These are phyloP conservation scores for Meriones unguiculatus DNA, from an alignment of 2,113 vertebrate genomes.

Conservation along the genomic window DNA sequence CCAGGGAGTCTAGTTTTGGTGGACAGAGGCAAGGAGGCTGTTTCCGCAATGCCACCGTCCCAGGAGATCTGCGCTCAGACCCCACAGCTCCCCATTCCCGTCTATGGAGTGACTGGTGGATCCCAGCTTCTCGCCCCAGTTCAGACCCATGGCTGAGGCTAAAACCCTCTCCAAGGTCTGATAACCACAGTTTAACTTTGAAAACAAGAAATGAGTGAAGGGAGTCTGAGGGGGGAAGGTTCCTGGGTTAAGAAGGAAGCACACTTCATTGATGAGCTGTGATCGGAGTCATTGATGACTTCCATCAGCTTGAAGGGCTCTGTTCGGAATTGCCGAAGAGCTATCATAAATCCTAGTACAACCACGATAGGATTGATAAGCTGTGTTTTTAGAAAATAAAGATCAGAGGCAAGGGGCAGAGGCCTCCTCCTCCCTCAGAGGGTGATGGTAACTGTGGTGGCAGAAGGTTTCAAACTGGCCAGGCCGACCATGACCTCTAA, in stretches of 20 bases:
- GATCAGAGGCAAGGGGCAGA: not conserved
- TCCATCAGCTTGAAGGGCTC: not conserved
- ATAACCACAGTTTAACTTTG: not conserved
- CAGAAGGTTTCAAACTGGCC: accelerated
- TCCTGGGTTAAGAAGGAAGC: not conserved
- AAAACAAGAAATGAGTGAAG: not conserved
- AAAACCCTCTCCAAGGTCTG: not conserved
- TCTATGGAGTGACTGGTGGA: not conserved
- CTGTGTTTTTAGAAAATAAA: not conserved
- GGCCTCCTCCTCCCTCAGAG: too few relatives aligned
- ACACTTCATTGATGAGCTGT: not conserved
- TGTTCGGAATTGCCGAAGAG: not conserved
- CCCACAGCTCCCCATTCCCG: not conserved
- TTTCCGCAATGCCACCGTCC: accelerated
- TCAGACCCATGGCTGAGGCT: not conserved
- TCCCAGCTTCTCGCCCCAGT: not conserved
- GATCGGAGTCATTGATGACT: not conserved
- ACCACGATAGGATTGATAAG: not conserved
- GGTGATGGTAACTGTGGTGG: not conserved
- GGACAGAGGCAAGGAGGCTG: not conserved
- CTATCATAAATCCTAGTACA: not conserved
- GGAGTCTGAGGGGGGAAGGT: accelerated
- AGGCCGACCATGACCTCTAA: not conserved
- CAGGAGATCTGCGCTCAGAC: accelerated
- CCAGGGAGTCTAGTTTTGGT: not conserved